A percentile compares a stretch with the other conserved stretches of the same genome.
These are phyloP conservation scores for Amphiprion clarkii DNA, from an alignment of 2,797 vertebrate species.

Conservation along the genomic window DNA sequence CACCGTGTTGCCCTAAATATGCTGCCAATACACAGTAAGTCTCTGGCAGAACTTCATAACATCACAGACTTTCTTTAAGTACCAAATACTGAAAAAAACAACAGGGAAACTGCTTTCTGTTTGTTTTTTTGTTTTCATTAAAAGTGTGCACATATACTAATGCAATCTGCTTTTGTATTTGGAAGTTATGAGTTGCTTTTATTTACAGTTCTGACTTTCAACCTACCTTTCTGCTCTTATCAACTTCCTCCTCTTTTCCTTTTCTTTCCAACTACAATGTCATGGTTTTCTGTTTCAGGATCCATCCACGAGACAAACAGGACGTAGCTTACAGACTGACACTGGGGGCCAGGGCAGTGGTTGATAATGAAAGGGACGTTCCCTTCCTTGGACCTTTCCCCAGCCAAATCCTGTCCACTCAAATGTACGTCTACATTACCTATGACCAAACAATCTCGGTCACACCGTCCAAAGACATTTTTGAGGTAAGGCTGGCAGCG, in stretches of 20 bases:
- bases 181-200: background rate
- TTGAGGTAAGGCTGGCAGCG: constrained; percentile 85
- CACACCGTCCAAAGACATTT: constrained; percentile 60
- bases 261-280: background rate
- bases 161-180: constrained; percentile 4
- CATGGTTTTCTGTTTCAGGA: constrained; percentile 74
- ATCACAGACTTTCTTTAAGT: background rate
- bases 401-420: constrained; percentile 32
- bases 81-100: background rate
- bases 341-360: constrained; percentile 90
- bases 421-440: constrained; percentile 76
- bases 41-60: background rate
- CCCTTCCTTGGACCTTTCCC: constrained; percentile 91
- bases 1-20: background rate
- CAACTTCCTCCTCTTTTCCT: too few relatives aligned
- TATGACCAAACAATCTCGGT: constrained; percentile 85
- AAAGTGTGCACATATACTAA: background rate
- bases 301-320: constrained; percentile 93
- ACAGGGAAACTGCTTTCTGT: background rate
- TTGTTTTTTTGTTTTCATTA: background rate
- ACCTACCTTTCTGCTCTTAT: too few relatives aligned
- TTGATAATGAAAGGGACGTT: constrained; percentile 84
- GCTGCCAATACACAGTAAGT: background rate
- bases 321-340: constrained; percentile 88
- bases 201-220: background rate